Evolutionary conservation across 2,797 vertebrate genomes (phyloP).

Genomic region (Yasuhikotakia modesta): DNA sequence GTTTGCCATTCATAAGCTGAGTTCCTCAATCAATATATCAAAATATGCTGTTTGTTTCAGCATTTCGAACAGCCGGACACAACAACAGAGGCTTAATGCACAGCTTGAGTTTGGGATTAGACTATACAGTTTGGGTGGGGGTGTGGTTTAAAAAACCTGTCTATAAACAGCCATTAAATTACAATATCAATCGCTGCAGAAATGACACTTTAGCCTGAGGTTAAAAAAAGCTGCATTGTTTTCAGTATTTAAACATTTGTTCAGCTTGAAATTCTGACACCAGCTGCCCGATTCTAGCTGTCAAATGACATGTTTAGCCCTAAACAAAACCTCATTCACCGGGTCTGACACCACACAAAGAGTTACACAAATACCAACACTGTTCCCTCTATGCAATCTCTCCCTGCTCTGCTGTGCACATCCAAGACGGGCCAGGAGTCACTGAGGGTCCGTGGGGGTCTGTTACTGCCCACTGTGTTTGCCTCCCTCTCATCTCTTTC

Average conservation of each 20-base stretch:
- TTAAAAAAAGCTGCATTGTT: no score
- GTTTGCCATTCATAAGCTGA: no score
- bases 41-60: no score
- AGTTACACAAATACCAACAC: constrained; percentile 51
- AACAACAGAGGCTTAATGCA: no score
- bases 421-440: constrained; percentile 41
- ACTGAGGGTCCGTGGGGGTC: constrained; percentile 45
- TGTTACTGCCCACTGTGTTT: constrained; percentile 29
- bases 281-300: constrained; percentile 32
- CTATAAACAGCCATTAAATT: no score
- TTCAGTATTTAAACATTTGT: neutral
- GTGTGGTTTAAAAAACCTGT: no score
- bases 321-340: constrained; percentile 31
- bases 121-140: no score
- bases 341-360: constrained; percentile 45
- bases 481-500: neutral
- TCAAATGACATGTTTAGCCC: constrained; percentile 42
- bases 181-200: no score
- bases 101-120: no score
- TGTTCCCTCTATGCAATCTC: constrained; percentile 49
- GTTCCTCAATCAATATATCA: no score
- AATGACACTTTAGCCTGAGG: no score
- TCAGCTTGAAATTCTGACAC: constrained; percentile 7
- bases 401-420: constrained; percentile 40
- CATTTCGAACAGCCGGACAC: no score